Base-by-base conservation (phyloP, 2,888 invertebrate species). In the Argyra leucocephala region DNA sequence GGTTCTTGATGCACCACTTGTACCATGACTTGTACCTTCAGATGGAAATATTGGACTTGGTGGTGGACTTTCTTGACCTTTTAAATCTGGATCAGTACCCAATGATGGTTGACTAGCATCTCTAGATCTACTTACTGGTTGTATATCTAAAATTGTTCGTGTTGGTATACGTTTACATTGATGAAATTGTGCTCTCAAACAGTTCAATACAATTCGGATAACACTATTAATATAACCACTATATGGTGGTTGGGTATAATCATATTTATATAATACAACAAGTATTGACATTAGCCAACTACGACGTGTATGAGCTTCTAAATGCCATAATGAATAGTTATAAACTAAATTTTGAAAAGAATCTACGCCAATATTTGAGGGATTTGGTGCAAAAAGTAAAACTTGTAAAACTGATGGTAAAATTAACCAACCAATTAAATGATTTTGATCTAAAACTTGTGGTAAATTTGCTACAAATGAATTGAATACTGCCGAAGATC, bases 381-480 rank as follows among this genome's bases (percentile, higher is more conserved):
- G 91, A 68, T 91, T 90, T 0, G 94, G 91, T 64, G 90, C 87
- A 77, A 91, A 93, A 70, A 92, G 87, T 64, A 95, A 83, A 64
- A 94, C 83, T 64, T 86, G 85, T 66, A 96, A 80, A 0, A 93
- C 89, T 0, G 93, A 91, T 9, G 93, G 90, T 7, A 97, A 85
- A 64, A 99, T 86, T 66, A 89, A 85, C 71, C 90, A 90, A 0
- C 97, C 97, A 84, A 99, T 93, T 69, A 90, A 82, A 76, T 96
- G 93, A 81, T 99, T 99, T 77, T 95, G 93, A 78, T 99, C 99
- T 74, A 99, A 77, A 15, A 99, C 85, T 82, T 94, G 94, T 0
- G 97, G 95, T 68, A 98, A 80, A 75, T 94, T 96, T 36, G 93
- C 88, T 76, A 99, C 82, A 77, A 97, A 98, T 1, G 95, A 95